Percentiles rank a stretch among this genome's conserved stretches.
phyloP scores from a whole-genome alignment of 2,888 invertebrate species.

The Ganaspis brasiliensis region DNA sequence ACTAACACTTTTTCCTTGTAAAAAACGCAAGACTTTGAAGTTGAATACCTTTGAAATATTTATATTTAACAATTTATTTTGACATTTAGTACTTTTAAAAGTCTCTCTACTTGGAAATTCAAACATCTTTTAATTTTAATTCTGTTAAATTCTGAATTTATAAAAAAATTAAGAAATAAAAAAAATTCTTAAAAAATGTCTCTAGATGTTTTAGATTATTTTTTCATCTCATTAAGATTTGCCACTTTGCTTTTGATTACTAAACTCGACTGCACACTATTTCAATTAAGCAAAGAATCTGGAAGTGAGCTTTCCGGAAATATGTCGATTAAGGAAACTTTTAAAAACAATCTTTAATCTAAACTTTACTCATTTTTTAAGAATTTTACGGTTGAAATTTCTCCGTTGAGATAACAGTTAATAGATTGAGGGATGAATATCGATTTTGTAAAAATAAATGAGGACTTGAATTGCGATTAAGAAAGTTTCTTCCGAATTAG shows the following conservation, averaged over 20 bases:
- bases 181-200: too few species aligned
- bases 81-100: too few species aligned
- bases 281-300: background rate
- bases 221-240: slow-evolving; percentile 24
- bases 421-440: background rate
- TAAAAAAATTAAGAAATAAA: too few species aligned
- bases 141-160: too few species aligned
- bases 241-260: background rate
- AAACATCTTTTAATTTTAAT: too few species aligned
- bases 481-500: background rate
- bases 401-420: background rate
- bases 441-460: slow-evolving; percentile 13
- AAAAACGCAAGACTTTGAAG: too few species aligned
- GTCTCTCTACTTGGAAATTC: too few species aligned
- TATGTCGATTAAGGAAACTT: slow-evolving; percentile 18
- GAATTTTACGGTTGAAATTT: slow-evolving; percentile 4
- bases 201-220: background rate
- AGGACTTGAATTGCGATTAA: background rate
- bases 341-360: slow-evolving; percentile 26
- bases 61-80: too few species aligned
- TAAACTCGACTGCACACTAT: background rate
- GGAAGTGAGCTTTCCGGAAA: background rate
- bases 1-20: too few species aligned
- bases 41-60: too few species aligned
- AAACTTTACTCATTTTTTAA: slow-evolving; percentile 36